Evolutionary conservation across 2,113 vertebrate genomes (phyloP), one percentile per base, ranked within the genome.

Genomic region (Eretmochelys imbricata): DNA sequence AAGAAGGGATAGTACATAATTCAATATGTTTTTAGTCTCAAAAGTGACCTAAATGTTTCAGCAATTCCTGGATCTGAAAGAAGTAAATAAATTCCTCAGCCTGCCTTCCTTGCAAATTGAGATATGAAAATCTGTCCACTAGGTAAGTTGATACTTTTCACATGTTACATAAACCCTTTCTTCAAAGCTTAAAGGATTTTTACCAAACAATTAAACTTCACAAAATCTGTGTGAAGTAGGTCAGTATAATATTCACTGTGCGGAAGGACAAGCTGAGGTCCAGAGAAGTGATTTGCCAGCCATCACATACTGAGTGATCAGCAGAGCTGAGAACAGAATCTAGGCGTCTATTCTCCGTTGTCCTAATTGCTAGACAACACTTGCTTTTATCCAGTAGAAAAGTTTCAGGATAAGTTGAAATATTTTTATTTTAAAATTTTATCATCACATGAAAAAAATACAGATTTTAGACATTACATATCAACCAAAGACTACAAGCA

Each of bases 111-210:
- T 84, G 49, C 86, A 80, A 46, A 22, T 4, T 19, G 50, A 89
- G 27, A 54, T 24, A 22, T 82, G 51, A 54, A 42, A 82, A 57
- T 46, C 13, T 42, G 1, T 46, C 38, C 53, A 57, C 20, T 8
- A 57, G n/a, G 14, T 42, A 55, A 22, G 38, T 42, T 16, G 38
- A 55, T 8, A 59, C 5, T 76, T 38, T 78, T 87, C 80, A 92
- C 8, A 46, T 62, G 1, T 51, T 84, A 22, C 24, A 24, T 35
- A 72, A 80, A 12, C 6, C 38, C 7, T 6, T 22, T 80, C 6
- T 91, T 94, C 80, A 93, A 86, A 85, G 72, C 1, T 0, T 84
- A 69, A 86, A 88, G 35, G 62, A 48, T 82, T 93, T 93, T 84
- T 84, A 75, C 31, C 25, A 1, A 89, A 49, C 3, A 85, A 42